These are phyloP conservation scores for Uloborus diversus DNA, from an alignment of 1,140 invertebrate genomes.

Conservation along the genomic window DNA sequence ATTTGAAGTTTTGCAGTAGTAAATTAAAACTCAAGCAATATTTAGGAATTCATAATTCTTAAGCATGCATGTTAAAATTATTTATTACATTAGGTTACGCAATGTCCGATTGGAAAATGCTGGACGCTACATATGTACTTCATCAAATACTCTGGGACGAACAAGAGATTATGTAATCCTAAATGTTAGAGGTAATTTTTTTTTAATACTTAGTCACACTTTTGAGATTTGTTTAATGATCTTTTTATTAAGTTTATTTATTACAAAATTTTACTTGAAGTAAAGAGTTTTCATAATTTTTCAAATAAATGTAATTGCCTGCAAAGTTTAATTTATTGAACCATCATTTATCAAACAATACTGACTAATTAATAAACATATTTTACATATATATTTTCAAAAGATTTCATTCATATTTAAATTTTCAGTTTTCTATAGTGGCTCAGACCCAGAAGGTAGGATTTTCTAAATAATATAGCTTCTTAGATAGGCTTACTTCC, in stretches of 20 bases:
- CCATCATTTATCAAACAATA: too few species aligned
- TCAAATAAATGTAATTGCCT: too few species aligned
- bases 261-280: neutral
- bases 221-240: too few species aligned
- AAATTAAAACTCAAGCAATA: too few species aligned
- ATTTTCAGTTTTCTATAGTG: conserved; percentile 28
- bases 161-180: conserved; percentile 64
- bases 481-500: too few species aligned
- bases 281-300: too few species aligned
- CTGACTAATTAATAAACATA: too few species aligned
- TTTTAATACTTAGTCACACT: neutral
- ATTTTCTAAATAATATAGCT: neutral
- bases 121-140: conserved; percentile 74
- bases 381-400: too few species aligned
- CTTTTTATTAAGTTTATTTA: neutral
- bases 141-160: conserved; percentile 63
- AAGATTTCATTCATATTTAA: conserved; percentile 9
- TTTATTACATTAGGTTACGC: conserved; percentile 61
- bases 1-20: too few species aligned
- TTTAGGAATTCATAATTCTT: too few species aligned
- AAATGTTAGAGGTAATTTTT: conserved; percentile 63
- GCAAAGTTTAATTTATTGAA: too few species aligned
- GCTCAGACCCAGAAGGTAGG: conserved; percentile 27
- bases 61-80: too few species aligned
- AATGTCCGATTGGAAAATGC: conserved; percentile 71